Evolutionary conservation across 2,888 invertebrate genomes (phyloP).

Genomic region (Listrodromus nycthemerus): DNA sequence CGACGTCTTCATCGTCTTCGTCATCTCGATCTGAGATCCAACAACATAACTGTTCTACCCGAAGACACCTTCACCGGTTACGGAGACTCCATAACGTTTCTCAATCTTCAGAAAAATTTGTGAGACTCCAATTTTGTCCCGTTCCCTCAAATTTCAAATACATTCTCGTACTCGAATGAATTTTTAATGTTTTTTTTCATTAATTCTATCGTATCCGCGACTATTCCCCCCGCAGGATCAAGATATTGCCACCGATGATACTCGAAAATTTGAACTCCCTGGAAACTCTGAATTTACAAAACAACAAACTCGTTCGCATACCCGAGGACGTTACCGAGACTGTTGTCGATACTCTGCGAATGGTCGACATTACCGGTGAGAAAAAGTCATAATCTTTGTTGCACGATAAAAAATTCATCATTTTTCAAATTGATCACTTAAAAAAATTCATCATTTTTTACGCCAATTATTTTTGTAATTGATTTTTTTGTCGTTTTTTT

Average conservation of each 20-base stretch:
- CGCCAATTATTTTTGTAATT: too few relatives aligned
- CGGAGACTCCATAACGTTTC: slow-evolving; percentile 96
- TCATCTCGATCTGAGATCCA: slow-evolving; percentile 94
- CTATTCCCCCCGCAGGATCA: slow-evolving; percentile 87
- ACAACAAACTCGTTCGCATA: slow-evolving; percentile 93
- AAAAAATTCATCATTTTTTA: too few relatives aligned
- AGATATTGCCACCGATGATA: slow-evolving; percentile 91
- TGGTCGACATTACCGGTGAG: slow-evolving; percentile 95
- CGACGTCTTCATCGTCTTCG: slow-evolving; percentile 93
- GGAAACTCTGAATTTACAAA: slow-evolving; percentile 94
- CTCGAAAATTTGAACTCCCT: slow-evolving; percentile 96
- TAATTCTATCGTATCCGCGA: not conserved
- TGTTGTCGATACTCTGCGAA: slow-evolving; percentile 93
- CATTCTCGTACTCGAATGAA: not conserved
- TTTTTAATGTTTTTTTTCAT: not conserved
- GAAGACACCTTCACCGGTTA: slow-evolving; percentile 96
- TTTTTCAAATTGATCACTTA: not conserved
- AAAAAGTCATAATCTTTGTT: not conserved
- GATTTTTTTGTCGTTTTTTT: too few relatives aligned
- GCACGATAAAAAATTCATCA: not conserved
- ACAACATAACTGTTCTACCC: slow-evolving; percentile 92
- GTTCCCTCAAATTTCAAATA: not conserved
- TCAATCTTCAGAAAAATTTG: slow-evolving; percentile 96
- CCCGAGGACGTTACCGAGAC: slow-evolving; percentile 96
- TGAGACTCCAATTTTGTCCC: slow-evolving; percentile 85